These are phyloP conservation scores for Ormyrus pomaceus DNA, from an alignment of 2,888 invertebrate genomes.

Conservation along the genomic window DNA sequence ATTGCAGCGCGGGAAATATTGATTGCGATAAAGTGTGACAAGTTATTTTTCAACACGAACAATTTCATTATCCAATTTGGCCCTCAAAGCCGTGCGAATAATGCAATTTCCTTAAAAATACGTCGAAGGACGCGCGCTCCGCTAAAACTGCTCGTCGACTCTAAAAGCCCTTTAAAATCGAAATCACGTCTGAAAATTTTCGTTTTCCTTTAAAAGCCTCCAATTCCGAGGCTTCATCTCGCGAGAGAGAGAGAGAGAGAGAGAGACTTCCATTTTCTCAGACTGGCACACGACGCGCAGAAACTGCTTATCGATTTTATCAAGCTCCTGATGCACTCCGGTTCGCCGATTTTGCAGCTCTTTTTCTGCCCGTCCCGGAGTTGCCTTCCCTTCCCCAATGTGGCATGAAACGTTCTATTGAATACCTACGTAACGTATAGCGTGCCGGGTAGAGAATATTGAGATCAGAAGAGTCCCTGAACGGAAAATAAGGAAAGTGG, in stretches of 20 bases:
- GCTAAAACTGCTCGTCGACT: constrained; percentile 15
- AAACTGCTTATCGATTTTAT: constrained; percentile 53
- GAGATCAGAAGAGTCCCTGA: constrained; percentile 62
- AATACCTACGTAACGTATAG: not conserved
- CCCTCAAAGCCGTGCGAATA: not conserved
- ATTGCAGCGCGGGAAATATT: constrained; percentile 4
- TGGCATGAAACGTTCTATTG: not conserved
- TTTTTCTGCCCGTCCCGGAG: not conserved
- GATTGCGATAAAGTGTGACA: not conserved
- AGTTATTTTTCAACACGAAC: not conserved
- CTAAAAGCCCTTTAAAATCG: constrained; percentile 30
- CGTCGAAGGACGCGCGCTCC: not conserved
- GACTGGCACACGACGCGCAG: constrained; percentile 2
- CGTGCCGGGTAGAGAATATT: constrained; percentile 59
- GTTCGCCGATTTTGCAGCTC: constrained; percentile 19
- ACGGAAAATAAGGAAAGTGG: constrained; percentile 67
- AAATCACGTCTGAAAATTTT: constrained; percentile 46
- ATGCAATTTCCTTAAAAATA: constrained; percentile 6
- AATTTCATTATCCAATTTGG: not conserved
- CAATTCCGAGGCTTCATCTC: constrained; percentile 45
- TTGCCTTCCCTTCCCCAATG: not conserved
- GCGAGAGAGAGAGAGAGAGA: not conserved
- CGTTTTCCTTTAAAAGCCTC: constrained; percentile 43
- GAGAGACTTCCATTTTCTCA: constrained; percentile 49
- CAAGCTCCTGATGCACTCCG: constrained; percentile 43